Conservation (phyloP, 23 tunicate genomes). For the Clavelina lepadiformis region DNA sequence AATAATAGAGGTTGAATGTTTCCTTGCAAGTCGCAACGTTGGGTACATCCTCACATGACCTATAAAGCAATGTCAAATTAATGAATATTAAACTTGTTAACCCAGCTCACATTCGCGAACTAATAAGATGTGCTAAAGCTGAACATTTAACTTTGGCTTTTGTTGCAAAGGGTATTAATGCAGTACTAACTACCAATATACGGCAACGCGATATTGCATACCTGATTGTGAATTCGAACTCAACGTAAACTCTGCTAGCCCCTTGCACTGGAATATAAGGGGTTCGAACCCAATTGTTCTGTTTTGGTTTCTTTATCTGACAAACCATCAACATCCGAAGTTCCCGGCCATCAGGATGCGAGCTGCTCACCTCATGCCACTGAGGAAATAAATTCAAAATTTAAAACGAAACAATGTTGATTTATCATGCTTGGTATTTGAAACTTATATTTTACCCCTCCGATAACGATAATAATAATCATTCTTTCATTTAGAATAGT, state of each 20-base stretch:
- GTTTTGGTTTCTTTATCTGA: slow-evolving; percentile 44
- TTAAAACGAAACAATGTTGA: background rate
- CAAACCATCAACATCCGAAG: slow-evolving; percentile 78
- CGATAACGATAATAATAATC: too few relatives aligned
- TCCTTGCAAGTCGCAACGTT: slow-evolving; percentile 97
- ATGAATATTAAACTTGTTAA: too few relatives aligned
- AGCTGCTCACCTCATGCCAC: slow-evolving; percentile 88
- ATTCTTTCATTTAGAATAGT: too few relatives aligned
- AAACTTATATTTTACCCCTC: background rate
- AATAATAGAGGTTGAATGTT: slow-evolving; percentile 89
- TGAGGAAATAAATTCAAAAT: slow-evolving; percentile 4
- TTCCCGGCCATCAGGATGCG: slow-evolving; percentile 72
- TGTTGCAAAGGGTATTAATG: too few relatives aligned
- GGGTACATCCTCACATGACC: slow-evolving; percentile 83
- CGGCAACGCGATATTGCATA: too few relatives aligned
- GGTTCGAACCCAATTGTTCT: slow-evolving; percentile 95
- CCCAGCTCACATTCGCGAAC: too few relatives aligned
- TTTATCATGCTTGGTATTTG: background rate
- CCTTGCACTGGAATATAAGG: slow-evolving; percentile 75
- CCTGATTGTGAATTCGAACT: slow-evolving; percentile 97
- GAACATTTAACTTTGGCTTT: too few relatives aligned
- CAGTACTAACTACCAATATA: too few relatives aligned
- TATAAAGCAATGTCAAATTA: slow-evolving; percentile 13
- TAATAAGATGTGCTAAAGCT: too few relatives aligned
- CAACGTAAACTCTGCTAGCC: slow-evolving; percentile 84